phyloP scores from a whole-genome alignment of 2,113 vertebrate genomes.

The Phrynosoma blainvillii region DNA sequence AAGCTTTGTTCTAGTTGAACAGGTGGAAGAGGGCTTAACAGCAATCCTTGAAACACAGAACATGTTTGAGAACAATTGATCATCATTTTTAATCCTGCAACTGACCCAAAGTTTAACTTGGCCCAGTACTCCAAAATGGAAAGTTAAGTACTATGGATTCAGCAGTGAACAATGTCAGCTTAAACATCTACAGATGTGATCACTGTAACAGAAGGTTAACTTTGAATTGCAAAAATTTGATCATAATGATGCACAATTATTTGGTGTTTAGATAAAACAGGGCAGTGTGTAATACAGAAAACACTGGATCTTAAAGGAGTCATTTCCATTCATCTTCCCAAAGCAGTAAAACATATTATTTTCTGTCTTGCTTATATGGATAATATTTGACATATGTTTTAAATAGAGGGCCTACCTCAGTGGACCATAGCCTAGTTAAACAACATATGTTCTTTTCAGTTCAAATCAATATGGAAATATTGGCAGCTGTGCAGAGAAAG shows the following conservation, averaged over 20 bases:
- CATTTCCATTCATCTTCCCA: slow-evolving; percentile 37
- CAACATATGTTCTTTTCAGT: background rate
- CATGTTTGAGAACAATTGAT: background rate
- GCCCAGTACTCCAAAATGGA: slow-evolving; percentile 8
- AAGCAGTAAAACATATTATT: slow-evolving; percentile 42
- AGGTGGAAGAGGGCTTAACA: background rate
- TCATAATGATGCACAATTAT: background rate
- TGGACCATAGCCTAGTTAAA: slow-evolving; percentile 42
- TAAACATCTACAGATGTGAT: background rate
- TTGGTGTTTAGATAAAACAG: slow-evolving; percentile 20
- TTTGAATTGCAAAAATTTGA: slow-evolving; percentile 30
- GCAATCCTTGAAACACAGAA: background rate
- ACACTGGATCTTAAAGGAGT: slow-evolving; percentile 42
- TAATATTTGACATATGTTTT: slow-evolving; percentile 57
- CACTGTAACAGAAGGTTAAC: background rate
- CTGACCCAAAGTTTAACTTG: slow-evolving; percentile 21
- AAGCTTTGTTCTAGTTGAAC: background rate
- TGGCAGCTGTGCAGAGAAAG: background rate
- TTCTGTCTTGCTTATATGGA: slow-evolving; percentile 34
- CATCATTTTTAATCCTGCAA: background rate
- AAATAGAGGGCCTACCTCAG: slow-evolving; percentile 39
- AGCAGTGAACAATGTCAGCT: slow-evolving; percentile 1
- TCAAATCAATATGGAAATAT: slow-evolving; percentile 3
- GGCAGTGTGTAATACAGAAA: slow-evolving; percentile 24
- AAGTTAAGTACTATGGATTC: background rate